Evolutionary conservation across 2,113 vertebrate genomes (phyloP), one percentile per base, ranked within the genome.

Genomic region (Pomatostomus ruficeps): DNA sequence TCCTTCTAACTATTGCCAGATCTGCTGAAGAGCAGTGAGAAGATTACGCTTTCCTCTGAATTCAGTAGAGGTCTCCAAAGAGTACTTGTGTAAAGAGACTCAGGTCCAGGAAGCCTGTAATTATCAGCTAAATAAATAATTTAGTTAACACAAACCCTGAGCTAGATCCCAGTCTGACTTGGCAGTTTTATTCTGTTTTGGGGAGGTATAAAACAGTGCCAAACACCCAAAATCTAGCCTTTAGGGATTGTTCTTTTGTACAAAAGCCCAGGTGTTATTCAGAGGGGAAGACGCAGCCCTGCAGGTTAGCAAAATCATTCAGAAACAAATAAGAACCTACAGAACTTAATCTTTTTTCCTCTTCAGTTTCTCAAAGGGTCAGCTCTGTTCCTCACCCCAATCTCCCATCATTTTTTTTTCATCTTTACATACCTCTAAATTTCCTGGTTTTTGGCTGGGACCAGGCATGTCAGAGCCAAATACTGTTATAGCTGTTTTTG

Each of bases 101-200:
- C n/a, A 91, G 74, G 43, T 71, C 73, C 40, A 85, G 58, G 68
- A 90, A 94, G 54, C 26, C 35, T 90, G 68, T 52, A 89, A 92
- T 93, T 96, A 95, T 75, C 61, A 75, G 73, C 52, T 86, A 96
- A 92, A 95, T 89, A 93, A 95, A 95, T 93, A 95, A 92, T 86
- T 85, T 58, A 85, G 89, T 97, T 94, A 93, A 86, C 90, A 90
- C 58, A 94, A 92, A 81, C 36, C 55, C 76, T 93, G 76, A 75
- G 65, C 61, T 84, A 77, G 61, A 52, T 89, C 83, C 65, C 80
- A 91, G 52, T 43, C 68, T 78, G 51, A 89, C 40, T 84, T 93
- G 83, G 92, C 75, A 91, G 79, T 81, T 94, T 93, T 89, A 57
- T 74, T 77, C 40, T 63, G 13, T 86, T 96, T 78, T 11, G 1